Evolutionary conservation across 2,888 invertebrate species (phyloP).

Genomic region (Eupithecia insigniata): DNA sequence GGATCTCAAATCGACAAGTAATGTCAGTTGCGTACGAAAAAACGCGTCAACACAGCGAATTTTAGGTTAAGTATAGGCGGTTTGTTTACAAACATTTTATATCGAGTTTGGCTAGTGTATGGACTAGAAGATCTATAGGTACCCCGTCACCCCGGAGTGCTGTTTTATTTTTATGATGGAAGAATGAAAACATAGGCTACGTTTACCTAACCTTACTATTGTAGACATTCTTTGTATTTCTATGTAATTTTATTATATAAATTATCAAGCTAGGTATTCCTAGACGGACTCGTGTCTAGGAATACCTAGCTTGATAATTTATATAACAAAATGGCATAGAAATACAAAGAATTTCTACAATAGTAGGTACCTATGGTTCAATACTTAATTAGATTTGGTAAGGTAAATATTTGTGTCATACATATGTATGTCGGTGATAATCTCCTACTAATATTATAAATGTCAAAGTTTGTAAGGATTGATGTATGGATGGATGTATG

Average conservation of each 20-base stretch:
- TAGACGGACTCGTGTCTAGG: neutral
- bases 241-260: neutral
- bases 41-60: no score
- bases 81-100: no score
- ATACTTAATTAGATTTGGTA: neutral
- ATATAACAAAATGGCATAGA: neutral
- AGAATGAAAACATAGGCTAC: neutral
- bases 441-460: no score
- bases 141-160: neutral
- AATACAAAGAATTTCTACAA: neutral
- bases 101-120: no score
- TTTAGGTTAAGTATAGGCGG: no score
- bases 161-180: constrained; percentile 3
- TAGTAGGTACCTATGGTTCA: neutral
- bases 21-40: no score
- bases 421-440: no score
- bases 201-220: neutral
- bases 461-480: no score
- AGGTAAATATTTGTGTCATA: no score
- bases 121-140: neutral
- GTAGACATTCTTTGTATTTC: neutral
- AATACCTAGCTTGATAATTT: neutral
- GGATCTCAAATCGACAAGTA: no score
- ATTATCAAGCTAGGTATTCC: neutral
- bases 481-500: no score